phyloP scores from a whole-genome alignment of 35 echinoderm and acorn worm species.

The Apostichopus californicus region DNA sequence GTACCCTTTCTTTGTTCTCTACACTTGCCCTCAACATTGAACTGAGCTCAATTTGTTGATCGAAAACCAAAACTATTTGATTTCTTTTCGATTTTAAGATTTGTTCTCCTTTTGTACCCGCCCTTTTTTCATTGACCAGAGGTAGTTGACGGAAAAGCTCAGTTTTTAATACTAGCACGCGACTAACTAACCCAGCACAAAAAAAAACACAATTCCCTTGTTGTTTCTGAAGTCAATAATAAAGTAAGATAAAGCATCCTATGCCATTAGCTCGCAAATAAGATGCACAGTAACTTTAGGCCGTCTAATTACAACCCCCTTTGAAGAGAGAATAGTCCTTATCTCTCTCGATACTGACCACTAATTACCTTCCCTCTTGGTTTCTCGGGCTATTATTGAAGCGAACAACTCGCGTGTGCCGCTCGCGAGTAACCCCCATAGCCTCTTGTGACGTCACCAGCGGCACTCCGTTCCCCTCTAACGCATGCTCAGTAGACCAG shows the following conservation, averaged over 20 bases:
- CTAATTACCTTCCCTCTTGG: constrained; percentile 18
- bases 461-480: constrained; percentile 73
- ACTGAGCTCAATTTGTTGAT: background rate
- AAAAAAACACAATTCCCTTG: constrained; percentile 42
- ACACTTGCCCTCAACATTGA: background rate
- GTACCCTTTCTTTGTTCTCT: constrained; percentile 29
- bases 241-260: background rate
- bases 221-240: constrained; percentile 1
- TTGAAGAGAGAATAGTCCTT: constrained; percentile 1
- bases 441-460: constrained; percentile 76
- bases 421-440: constrained; percentile 66
- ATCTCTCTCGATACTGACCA: constrained; percentile 33
- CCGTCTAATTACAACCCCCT: constrained; percentile 48
- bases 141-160: background rate
- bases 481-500: constrained; percentile 86
- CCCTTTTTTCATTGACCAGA: constrained; percentile 33
- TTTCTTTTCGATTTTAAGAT: background rate
- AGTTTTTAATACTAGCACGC: constrained; percentile 60
- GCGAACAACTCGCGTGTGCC: constrained; percentile 50
- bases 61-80: constrained; percentile 26
- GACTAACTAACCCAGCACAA: constrained; percentile 35
- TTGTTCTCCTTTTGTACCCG: background rate
- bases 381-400: constrained; percentile 42
- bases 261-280: constrained; percentile 23
- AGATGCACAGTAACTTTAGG: constrained; percentile 25